Evolutionary conservation across 2,888 invertebrate species (phyloP).

Genomic region (Gymnocheta viridis): DNA sequence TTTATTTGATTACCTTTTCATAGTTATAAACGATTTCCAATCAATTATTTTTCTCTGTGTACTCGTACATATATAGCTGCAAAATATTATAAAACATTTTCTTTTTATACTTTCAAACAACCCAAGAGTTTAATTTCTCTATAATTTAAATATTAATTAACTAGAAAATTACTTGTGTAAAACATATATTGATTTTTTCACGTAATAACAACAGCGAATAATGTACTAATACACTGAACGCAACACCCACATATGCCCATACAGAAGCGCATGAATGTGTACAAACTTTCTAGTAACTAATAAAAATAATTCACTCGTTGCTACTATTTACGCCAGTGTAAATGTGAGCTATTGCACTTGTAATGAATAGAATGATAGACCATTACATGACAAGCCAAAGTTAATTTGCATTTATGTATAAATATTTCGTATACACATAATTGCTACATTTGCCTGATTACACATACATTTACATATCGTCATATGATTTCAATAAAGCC

Average conservation of each 20-base stretch:
- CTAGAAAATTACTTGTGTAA: conserved; percentile 55
- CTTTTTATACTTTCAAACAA: not conserved
- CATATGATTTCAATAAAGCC: too few relatives aligned
- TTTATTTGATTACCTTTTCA: too few relatives aligned
- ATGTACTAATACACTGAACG: not conserved
- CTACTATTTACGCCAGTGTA: not conserved
- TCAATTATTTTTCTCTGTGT: too few relatives aligned
- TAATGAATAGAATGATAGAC: conserved; percentile 28
- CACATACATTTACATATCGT: too few relatives aligned
- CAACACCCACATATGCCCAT: not conserved
- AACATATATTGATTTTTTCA: conserved; percentile 19
- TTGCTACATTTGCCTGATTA: not conserved
- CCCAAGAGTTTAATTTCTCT: not conserved
- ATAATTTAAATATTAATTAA: conserved; percentile 58
- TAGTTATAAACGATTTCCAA: too few relatives aligned
- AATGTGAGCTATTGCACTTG: not conserved
- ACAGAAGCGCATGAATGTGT: too few relatives aligned
- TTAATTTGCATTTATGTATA: not conserved
- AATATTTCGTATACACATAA: not conserved
- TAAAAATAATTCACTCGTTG: not conserved
- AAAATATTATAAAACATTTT: not conserved
- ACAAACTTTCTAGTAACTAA: not conserved
- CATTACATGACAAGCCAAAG: conserved; percentile 24
- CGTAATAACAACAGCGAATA: not conserved
- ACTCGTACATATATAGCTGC: not conserved